A percentile compares a stretch with the other conserved stretches of the same genome.
Evolutionary conservation across 2,113 vertebrate genomes (phyloP).

Genomic region (Tapirus terrestris): DNA sequence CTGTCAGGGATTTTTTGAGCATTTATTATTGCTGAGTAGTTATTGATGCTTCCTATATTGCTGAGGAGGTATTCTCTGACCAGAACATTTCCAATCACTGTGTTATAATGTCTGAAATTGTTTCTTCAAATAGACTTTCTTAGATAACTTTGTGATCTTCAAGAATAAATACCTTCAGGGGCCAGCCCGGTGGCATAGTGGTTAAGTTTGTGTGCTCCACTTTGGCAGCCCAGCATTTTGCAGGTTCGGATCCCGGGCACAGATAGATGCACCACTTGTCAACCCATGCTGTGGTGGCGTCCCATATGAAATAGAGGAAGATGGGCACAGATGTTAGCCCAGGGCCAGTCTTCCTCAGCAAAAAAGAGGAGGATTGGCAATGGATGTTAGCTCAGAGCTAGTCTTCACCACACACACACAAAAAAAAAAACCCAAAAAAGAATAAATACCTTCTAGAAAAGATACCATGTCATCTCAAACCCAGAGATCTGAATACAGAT

Average conservation of each 20-base stretch:
- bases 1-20: background rate
- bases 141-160: background rate
- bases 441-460: background rate
- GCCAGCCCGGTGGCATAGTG: too few species aligned
- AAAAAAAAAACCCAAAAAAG: background rate
- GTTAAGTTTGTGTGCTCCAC: too few species aligned
- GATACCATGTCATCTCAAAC: background rate
- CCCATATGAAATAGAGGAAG: too few species aligned
- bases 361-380: too few species aligned
- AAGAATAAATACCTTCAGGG: background rate
- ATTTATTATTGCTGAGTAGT: background rate
- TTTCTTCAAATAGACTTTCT: background rate
- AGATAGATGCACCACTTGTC: too few species aligned
- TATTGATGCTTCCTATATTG: background rate
- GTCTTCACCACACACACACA: too few species aligned
- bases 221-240: too few species aligned
- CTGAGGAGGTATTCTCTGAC: background rate
- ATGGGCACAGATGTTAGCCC: too few species aligned
- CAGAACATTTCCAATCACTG: background rate
- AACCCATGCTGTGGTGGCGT: too few species aligned
- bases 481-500: background rate
- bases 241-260: too few species aligned
- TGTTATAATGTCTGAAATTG: background rate
- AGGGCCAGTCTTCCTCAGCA: too few species aligned
- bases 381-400: too few species aligned